Percentiles rank a stretch among this genome's conserved stretches.
Evolutionary conservation across 2,888 invertebrate species (phyloP).

Genomic region (Stenodema calcarata): DNA sequence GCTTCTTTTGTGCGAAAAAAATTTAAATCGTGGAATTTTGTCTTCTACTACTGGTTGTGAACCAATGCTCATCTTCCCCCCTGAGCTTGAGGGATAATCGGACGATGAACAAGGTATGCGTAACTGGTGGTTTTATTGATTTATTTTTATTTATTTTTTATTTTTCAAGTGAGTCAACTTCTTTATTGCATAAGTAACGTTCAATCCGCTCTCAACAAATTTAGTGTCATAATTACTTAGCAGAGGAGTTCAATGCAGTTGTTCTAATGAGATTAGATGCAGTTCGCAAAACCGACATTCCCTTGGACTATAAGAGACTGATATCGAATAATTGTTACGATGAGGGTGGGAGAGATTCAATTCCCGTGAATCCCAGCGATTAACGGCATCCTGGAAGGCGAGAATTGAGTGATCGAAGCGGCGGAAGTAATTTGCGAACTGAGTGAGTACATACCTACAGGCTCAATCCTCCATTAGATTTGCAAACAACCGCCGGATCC

Average conservation of each 20-base stretch:
- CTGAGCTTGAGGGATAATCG: too few species aligned
- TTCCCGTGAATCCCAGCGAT: background rate
- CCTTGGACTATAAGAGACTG: background rate
- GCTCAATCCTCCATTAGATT: background rate
- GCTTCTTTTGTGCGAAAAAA: too few species aligned
- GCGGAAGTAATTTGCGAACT: background rate
- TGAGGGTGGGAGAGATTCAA: background rate
- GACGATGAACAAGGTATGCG: too few species aligned
- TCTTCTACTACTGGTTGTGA: too few species aligned
- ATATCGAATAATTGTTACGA: background rate
- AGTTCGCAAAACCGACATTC: background rate
- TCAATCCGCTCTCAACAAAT: too few species aligned
- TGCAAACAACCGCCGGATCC: background rate
- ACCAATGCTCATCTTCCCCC: too few species aligned
- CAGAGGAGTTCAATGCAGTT: background rate
- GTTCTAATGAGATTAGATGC: background rate
- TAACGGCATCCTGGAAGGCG: background rate
- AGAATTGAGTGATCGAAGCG: background rate
- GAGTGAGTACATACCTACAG: background rate
- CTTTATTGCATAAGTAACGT: too few species aligned
- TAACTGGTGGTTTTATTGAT: too few species aligned
- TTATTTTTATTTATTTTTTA: too few species aligned
- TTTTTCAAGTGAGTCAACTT: too few species aligned
- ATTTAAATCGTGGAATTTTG: too few species aligned
- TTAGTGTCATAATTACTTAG: too few species aligned